These are phyloP conservation scores for Pinctada fucata DNA, from an alignment of 2,888 invertebrate species.

Conservation along the genomic window DNA sequence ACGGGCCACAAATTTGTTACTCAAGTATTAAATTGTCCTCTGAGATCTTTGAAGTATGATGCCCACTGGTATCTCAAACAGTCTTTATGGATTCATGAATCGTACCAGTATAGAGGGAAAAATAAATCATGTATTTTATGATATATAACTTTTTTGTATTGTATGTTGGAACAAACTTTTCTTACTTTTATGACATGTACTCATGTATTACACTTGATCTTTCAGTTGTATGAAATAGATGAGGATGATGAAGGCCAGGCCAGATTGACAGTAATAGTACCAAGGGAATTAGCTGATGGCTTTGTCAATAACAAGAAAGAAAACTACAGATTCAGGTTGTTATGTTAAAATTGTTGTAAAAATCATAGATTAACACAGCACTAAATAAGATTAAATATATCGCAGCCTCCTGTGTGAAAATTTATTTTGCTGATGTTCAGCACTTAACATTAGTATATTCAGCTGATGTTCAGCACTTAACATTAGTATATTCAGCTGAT, in stretches of 20 bases:
- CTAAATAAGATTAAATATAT: neutral
- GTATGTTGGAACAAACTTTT: no score
- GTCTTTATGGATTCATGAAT: no score
- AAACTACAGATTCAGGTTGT: constrained; percentile 74
- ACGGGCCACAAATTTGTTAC: no score
- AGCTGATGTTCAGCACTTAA: no score
- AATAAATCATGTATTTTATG: no score
- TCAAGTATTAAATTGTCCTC: no score
- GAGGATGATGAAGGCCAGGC: constrained; percentile 69
- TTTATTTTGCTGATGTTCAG: neutral
- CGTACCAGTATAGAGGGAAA: no score
- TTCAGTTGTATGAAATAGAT: constrained; percentile 73
- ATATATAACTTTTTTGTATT: no score
- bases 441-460: neutral
- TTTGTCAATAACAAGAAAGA: constrained; percentile 77
- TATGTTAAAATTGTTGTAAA: neutral
- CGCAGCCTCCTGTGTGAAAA: neutral
- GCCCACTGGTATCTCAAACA: no score
- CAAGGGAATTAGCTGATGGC: constrained; percentile 74
- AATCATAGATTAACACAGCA: neutral
- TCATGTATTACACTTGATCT: constrained; percentile 21
- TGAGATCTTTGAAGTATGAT: no score
- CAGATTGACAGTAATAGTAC: constrained; percentile 68
- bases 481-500: no score
- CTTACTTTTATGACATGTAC: no score